Conservation (phyloP, 2,113 vertebrate genomes). For the Perca schrenkii region DNA sequence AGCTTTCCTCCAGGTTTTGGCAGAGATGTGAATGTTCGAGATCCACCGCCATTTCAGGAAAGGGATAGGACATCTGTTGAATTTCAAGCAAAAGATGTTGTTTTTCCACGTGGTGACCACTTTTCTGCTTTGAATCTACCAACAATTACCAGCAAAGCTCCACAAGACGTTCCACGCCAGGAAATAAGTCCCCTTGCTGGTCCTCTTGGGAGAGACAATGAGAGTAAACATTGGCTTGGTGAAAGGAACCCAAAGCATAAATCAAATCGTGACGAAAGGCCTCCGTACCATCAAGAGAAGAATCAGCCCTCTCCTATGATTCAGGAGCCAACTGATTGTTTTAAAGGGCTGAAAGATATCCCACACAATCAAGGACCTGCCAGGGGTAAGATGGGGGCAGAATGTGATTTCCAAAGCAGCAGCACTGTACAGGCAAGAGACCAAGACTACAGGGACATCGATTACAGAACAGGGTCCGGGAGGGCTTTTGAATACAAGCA, state of each 20-base stretch:
- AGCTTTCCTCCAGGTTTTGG: slow-evolving; percentile 65
- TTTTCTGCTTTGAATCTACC: slow-evolving; percentile 70
- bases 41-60: slow-evolving; percentile 62
- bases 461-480: slow-evolving; percentile 90
- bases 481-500: slow-evolving; percentile 90
- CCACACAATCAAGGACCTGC: slow-evolving; percentile 63
- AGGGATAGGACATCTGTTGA: slow-evolving; percentile 63
- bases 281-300: slow-evolving; percentile 71
- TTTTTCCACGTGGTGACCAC: slow-evolving; percentile 65
- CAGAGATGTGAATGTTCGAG: slow-evolving; percentile 67
- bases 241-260: slow-evolving; percentile 71
- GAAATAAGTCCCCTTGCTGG: slow-evolving; percentile 59
- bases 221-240: slow-evolving; percentile 76
- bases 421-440: slow-evolving; percentile 89
- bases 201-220: slow-evolving; percentile 68
- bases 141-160: slow-evolving; percentile 59
- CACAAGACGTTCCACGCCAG: slow-evolving; percentile 63
- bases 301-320: slow-evolving; percentile 49
- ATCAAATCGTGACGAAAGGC: slow-evolving; percentile 59
- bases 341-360: slow-evolving; percentile 73
- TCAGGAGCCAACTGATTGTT: slow-evolving; percentile 65
- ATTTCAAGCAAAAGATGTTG: slow-evolving; percentile 74
- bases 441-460: slow-evolving; percentile 96
- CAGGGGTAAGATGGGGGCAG: slow-evolving; percentile 56
- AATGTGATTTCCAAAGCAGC: slow-evolving; percentile 85